Percentiles rank a stretch among this genome's conserved stretches.
These are phyloP conservation scores for Dolichomitus sp. DNA, from an alignment of 2,888 invertebrate species.

Conservation along the genomic window DNA sequence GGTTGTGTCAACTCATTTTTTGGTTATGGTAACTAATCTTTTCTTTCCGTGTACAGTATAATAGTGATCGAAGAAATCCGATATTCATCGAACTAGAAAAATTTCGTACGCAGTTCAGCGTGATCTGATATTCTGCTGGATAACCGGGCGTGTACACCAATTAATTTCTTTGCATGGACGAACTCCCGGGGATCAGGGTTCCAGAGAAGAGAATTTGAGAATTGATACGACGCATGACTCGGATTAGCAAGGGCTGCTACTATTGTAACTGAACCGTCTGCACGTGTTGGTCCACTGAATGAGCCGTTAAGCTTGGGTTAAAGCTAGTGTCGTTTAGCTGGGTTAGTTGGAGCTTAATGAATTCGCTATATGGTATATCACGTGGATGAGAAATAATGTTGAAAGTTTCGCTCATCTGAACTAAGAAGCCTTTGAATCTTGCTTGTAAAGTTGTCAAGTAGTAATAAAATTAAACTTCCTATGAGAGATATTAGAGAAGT, in stretches of 20 bases:
- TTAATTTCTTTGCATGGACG: slow-evolving; percentile 51
- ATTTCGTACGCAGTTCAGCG: background rate
- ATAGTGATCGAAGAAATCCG: slow-evolving; percentile 10
- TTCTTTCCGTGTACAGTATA: background rate
- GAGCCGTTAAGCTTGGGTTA: slow-evolving; percentile 10
- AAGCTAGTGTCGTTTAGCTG: background rate
- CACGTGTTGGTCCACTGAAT: slow-evolving; percentile 28
- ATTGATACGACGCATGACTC: slow-evolving; percentile 18
- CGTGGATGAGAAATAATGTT: slow-evolving; percentile 14
- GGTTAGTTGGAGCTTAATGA: slow-evolving; percentile 45
- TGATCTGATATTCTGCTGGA: background rate
- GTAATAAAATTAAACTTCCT: too few relatives aligned
- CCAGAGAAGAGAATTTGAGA: slow-evolving; percentile 32
- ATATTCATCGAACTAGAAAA: slow-evolving; percentile 35
- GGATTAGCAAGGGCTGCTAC: slow-evolving; percentile 9
- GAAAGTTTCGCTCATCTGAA: background rate
- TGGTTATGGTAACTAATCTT: too few relatives aligned
- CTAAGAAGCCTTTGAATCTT: too few relatives aligned
- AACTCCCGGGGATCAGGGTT: slow-evolving; percentile 28
- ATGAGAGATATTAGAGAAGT: too few relatives aligned
- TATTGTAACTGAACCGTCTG: background rate
- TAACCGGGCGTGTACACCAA: slow-evolving; percentile 44
- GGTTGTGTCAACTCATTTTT: too few relatives aligned
- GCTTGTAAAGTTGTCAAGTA: too few relatives aligned
- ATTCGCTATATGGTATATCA: background rate